phyloP scores from a whole-genome alignment of 2,888 invertebrate species.

The Tubulanus polymorphus region DNA sequence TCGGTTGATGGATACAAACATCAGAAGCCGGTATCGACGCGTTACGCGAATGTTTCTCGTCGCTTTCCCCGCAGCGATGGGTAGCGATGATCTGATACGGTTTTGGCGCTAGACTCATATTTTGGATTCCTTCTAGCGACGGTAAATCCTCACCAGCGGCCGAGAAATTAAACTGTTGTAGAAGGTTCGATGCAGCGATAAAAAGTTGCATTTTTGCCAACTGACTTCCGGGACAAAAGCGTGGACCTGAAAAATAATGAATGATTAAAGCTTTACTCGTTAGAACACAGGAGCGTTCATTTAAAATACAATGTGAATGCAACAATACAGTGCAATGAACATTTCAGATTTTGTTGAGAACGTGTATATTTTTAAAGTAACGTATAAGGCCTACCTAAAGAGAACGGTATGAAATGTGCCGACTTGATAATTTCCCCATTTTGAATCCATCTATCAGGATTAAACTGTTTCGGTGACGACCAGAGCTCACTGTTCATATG shows the following conservation, averaged over 20 bases:
- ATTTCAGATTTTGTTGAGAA: too few relatives aligned
- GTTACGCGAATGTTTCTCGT: too few relatives aligned
- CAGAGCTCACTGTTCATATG: conserved; percentile 15
- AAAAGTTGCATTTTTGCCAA: neutral
- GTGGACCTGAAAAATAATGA: neutral
- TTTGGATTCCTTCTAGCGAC: neutral
- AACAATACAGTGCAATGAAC: too few relatives aligned
- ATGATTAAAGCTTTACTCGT: too few relatives aligned
- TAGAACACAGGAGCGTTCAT: too few relatives aligned
- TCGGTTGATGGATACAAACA: too few relatives aligned
- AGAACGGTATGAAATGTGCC: conserved; percentile 10
- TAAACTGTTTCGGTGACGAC: conserved; percentile 6
- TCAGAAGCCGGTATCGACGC: too few relatives aligned
- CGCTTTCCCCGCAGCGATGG: too few relatives aligned
- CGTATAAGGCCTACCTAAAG: conserved; percentile 9
- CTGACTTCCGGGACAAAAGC: neutral
- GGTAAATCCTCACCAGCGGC: neutral
- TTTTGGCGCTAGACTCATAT: neutral
- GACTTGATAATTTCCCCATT: conserved; percentile 11
- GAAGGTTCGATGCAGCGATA: neutral
- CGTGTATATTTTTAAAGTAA: too few relatives aligned
- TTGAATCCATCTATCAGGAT: conserved; percentile 17
- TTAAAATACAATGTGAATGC: too few relatives aligned
- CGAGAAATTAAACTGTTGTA: neutral
- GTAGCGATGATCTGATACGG: neutral